Evolutionary conservation across 2,113 vertebrate species (phyloP).

Genomic region (Xerus inauris): DNA sequence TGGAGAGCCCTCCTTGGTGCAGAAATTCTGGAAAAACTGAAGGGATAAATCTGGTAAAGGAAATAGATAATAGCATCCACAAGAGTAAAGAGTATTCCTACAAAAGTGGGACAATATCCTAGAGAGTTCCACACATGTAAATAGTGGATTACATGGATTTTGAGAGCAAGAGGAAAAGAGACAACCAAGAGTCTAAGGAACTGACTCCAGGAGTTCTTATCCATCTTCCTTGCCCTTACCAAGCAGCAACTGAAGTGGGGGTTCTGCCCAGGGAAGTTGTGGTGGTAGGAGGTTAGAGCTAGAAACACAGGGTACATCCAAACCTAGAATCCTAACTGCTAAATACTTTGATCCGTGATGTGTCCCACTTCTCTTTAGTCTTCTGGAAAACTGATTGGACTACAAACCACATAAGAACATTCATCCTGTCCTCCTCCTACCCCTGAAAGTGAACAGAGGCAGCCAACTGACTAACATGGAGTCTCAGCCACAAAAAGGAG

Average conservation of each 20-base stretch:
- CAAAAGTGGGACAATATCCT: not conserved
- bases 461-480: not conserved
- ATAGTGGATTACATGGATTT: too few relatives aligned
- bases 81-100: not conserved
- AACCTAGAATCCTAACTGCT: not conserved
- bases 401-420: not conserved
- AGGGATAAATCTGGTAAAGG: not conserved
- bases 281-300: not conserved
- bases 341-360: not conserved
- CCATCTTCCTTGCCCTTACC: not conserved
- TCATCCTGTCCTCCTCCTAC: not conserved
- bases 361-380: not conserved
- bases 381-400: not conserved
- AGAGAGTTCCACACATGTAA: not conserved
- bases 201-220: not conserved
- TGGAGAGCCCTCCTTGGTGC: not conserved
- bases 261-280: not conserved
- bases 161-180: not conserved
- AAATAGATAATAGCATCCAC: not conserved
- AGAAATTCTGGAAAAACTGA: slow-evolving; percentile 20
- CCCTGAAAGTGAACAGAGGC: not conserved
- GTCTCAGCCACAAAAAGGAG: not conserved
- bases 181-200: not conserved
- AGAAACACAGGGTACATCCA: not conserved
- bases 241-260: not conserved